Conservation (phyloP, 23 tunicate species). For the Diplosoma virens region DNA sequence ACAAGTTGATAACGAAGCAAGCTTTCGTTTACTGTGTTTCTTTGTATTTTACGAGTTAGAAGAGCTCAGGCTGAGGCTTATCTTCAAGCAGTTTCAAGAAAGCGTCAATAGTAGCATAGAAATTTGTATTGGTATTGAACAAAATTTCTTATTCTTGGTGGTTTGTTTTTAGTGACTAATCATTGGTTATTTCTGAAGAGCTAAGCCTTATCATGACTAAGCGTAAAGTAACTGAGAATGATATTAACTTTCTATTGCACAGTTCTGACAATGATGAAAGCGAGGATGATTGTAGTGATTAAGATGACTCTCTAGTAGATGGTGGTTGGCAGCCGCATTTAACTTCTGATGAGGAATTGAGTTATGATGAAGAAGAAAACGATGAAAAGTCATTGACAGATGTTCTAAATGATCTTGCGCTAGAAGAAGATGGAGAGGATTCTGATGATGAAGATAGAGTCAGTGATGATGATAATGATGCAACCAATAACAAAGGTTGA, state of each 20-base stretch:
- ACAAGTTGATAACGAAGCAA: too few relatives aligned
- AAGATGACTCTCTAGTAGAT: slow-evolving; percentile 27
- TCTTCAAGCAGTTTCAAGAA: too few relatives aligned
- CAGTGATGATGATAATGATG: too few relatives aligned
- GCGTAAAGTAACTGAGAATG: not conserved
- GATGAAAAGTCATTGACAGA: slow-evolving; percentile 18
- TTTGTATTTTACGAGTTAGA: too few relatives aligned
- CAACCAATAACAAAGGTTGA: too few relatives aligned
- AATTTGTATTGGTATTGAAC: too few relatives aligned
- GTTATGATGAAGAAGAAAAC: slow-evolving; percentile 19
- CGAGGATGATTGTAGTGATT: slow-evolving; percentile 6
- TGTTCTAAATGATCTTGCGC: not conserved
- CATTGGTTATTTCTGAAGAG: too few relatives aligned
- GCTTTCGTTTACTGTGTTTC: too few relatives aligned
- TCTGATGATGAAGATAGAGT: not conserved
- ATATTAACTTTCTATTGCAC: not conserved
- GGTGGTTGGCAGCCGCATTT: slow-evolving; percentile 16
- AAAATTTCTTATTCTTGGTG: too few relatives aligned
- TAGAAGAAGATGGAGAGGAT: slow-evolving; percentile 13
- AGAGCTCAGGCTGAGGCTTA: too few relatives aligned
- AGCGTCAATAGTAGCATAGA: too few relatives aligned
- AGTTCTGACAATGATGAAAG: not conserved
- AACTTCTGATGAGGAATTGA: slow-evolving; percentile 27
- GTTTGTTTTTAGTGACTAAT: too few relatives aligned
- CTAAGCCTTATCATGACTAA: not conserved